Evolutionary conservation across 2,888 invertebrate species (phyloP).

Genomic region (Polylopha cassiicola): DNA sequence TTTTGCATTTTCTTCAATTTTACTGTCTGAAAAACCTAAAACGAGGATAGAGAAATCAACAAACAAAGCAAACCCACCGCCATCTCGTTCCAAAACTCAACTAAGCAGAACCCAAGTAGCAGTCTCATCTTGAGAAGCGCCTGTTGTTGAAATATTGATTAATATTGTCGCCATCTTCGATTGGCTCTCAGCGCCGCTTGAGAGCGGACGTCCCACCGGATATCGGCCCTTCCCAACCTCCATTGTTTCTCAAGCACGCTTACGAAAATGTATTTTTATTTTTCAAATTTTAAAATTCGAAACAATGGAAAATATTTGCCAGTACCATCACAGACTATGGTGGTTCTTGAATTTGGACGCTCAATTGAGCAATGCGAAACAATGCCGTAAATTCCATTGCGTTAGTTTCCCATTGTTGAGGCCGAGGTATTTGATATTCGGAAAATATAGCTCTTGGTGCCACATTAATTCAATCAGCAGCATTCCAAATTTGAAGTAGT

Average conservation of each 20-base stretch:
- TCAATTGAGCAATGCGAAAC: conserved; percentile 63
- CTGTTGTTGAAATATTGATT: conserved; percentile 78
- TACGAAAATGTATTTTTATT: conserved; percentile 31
- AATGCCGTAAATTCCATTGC: conserved; percentile 12
- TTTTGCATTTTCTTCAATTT: no score
- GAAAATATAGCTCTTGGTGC: no score
- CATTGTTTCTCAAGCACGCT: conserved; percentile 55
- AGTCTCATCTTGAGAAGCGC: conserved; percentile 57
- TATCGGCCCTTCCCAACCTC: conserved; percentile 53
- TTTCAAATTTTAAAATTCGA: conserved; percentile 28
- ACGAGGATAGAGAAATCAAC: no score
- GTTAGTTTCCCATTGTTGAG: conserved; percentile 12
- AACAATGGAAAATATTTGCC: conserved; percentile 37
- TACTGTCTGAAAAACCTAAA: no score
- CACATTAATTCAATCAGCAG: no score
- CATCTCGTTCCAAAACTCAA: no score
- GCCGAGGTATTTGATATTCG: no score
- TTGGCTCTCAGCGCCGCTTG: conserved; percentile 55
- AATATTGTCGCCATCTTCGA: conserved; percentile 75
- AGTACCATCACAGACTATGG: conserved; percentile 32
- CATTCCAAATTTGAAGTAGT: no score
- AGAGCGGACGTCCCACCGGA: conserved; percentile 47
- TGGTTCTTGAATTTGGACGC: conserved; percentile 34
- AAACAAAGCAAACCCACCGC: no score
- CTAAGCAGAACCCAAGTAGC: conserved; percentile 38